Conservation (phyloP, 2,888 invertebrate species). For the Cephus runcator region DNA sequence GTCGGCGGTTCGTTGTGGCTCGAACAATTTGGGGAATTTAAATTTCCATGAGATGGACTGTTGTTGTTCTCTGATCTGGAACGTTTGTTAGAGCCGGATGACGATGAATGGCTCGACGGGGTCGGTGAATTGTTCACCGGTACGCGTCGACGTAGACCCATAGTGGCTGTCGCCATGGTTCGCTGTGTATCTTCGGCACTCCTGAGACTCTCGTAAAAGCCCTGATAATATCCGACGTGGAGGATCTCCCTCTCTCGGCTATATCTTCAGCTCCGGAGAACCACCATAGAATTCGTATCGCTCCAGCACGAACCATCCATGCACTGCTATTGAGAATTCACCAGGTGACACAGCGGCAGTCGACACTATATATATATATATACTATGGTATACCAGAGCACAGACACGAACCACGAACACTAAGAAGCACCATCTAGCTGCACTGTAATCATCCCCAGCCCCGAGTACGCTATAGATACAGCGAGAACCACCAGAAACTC, state of each 20-base stretch:
- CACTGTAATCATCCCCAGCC: neutral
- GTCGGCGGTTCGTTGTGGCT: conserved; percentile 52
- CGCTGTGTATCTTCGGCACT: neutral
- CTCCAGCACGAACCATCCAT: neutral
- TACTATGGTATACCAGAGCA: neutral
- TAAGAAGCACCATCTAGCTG: neutral
- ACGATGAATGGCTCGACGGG: conserved; percentile 43
- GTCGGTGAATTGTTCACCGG: conserved; percentile 55
- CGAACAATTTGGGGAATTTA: conserved; percentile 52
- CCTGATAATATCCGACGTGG: neutral
- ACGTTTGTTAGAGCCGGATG: conserved; percentile 54
- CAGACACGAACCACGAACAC: neutral
- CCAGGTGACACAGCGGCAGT: neutral
- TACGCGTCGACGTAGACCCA: conserved; percentile 62
- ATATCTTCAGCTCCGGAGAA: neutral
- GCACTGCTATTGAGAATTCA: neutral
- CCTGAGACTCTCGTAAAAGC: neutral
- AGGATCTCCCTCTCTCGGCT: neutral
- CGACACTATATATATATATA: neutral
- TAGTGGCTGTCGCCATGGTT: conserved; percentile 61
- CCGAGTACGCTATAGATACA: neutral
- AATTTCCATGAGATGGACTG: conserved; percentile 62
- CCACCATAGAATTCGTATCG: neutral
- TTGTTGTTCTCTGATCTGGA: conserved; percentile 63
- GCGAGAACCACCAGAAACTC: neutral